Evolutionary conservation across 2,113 vertebrate species (phyloP).

Genomic region (Rhabdomys dilectus): DNA sequence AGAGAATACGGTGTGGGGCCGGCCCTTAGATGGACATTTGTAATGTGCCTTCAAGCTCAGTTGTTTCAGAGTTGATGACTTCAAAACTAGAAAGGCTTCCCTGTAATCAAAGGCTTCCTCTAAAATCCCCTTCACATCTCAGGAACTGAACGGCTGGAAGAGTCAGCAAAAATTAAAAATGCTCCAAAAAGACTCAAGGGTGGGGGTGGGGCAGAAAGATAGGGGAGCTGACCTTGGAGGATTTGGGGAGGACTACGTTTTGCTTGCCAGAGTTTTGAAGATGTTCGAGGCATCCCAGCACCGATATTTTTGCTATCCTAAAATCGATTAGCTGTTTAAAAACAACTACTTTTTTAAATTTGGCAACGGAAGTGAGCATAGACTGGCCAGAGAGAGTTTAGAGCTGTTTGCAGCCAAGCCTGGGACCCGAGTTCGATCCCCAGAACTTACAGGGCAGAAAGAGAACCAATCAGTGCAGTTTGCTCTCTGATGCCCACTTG

Average conservation of each 20-base stretch:
- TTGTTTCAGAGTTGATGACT: slow-evolving; percentile 56
- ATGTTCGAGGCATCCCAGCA: accelerated
- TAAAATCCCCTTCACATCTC: slow-evolving; percentile 86
- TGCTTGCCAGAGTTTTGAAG: not conserved
- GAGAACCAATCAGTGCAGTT: not conserved
- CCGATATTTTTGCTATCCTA: not conserved
- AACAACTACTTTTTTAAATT: not conserved
- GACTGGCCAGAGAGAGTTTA: not conserved
- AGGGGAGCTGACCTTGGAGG: accelerated
- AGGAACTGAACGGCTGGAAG: slow-evolving; percentile 76
- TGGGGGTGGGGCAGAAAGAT: not conserved
- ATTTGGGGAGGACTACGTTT: accelerated
- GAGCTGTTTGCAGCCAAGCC: not conserved
- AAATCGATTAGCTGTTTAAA: not conserved
- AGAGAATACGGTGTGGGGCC: not conserved
- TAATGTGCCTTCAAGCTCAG: slow-evolving; percentile 41
- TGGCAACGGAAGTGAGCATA: not conserved
- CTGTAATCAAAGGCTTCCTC: slow-evolving; percentile 90
- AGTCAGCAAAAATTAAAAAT: slow-evolving; percentile 76
- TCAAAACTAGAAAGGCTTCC: slow-evolving; percentile 79
- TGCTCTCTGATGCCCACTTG: not conserved
- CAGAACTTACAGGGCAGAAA: not conserved
- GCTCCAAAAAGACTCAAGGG: slow-evolving; percentile 40
- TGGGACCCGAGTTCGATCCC: not conserved
- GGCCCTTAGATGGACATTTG: not conserved